Conservation (phyloP, 1,140 invertebrate species). For the Panulirus ornatus region DNA sequence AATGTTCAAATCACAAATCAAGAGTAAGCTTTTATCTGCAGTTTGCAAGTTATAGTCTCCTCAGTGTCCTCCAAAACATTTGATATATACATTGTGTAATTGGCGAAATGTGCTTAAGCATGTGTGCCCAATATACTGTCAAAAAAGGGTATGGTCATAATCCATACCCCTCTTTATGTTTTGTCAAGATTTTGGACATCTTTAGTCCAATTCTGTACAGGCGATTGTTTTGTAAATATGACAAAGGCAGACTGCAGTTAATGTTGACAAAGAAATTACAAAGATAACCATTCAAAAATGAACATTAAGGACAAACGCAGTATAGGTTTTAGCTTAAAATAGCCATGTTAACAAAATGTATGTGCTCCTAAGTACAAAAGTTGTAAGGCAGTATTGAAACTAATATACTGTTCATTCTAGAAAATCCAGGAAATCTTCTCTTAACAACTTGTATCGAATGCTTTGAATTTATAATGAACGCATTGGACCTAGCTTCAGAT, state of each 20-base stretch:
- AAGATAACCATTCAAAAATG: not conserved
- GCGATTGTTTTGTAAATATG: no score
- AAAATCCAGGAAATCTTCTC: no score
- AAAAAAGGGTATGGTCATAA: no score
- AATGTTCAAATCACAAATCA: slow-evolving; percentile 9
- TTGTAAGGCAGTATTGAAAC: not conserved
- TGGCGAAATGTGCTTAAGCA: not conserved
- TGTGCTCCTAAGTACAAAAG: slow-evolving; percentile 2
- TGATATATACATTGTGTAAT: not conserved
- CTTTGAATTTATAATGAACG: no score
- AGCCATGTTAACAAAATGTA: not conserved
- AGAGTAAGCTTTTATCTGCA: not conserved
- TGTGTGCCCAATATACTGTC: no score
- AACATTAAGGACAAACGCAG: not conserved
- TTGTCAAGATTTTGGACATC: not conserved
- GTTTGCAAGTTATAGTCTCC: not conserved
- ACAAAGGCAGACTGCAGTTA: not conserved
- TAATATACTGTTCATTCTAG: not conserved
- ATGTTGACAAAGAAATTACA: no score
- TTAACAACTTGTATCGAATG: no score
- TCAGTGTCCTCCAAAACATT: not conserved
- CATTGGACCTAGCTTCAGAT: no score
- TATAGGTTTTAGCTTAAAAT: not conserved
- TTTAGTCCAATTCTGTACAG: not conserved
- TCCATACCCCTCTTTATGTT: not conserved